Evolutionary conservation across 2,797 vertebrate species (phyloP), one percentile per base, ranked within the genome.

Genomic region (Coreius guichenoti): DNA sequence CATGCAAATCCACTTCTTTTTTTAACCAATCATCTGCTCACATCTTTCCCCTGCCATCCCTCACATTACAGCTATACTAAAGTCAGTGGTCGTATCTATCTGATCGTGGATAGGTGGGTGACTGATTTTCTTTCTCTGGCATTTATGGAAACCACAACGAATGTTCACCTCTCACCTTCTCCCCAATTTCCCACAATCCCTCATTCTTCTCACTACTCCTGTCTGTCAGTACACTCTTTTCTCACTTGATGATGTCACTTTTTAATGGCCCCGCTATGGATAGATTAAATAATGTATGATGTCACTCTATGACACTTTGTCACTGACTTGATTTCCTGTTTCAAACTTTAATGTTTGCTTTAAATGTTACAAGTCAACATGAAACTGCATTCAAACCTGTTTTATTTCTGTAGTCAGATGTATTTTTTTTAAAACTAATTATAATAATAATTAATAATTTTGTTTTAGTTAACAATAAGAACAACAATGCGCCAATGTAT

Each of bases 71-170:
- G 98, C 95, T 96, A 98, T 91, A 95, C 96, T 95, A 99, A 99
- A 97, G 98, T 99, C 96, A 98, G 95, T 96, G 97, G 96, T 84
- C 98, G 98, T 92, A 96, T 99, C 92, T 97, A 97, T 97, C 95
- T 99, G 95, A 98, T 99, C 96, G 97, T 99, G 95, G 97, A 98
- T 97, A 99, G 98, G 98, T 99, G 97, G 97, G 98, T 99, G 96
- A 90, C 89, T 94, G 92, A 93, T 95, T 87, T 65, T 92, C 89
- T 93, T 93, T 92, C 89, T 93, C 77, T 92, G 90, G 89, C 91
- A 90, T 91, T 93, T 89, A 83, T 90, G 91, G 86, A 82, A 84
- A 83, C 45, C 88, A 86, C 75, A 82, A 14, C 61, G 58, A 86
- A 78, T 86, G 83, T 61, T 90, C 88, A 87, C 39, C 11, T 85